Evolutionary conservation across 2,797 vertebrate species (phyloP), one percentile per base, ranked within the genome.

Genomic region (Hyperoplus lanceolatus): DNA sequence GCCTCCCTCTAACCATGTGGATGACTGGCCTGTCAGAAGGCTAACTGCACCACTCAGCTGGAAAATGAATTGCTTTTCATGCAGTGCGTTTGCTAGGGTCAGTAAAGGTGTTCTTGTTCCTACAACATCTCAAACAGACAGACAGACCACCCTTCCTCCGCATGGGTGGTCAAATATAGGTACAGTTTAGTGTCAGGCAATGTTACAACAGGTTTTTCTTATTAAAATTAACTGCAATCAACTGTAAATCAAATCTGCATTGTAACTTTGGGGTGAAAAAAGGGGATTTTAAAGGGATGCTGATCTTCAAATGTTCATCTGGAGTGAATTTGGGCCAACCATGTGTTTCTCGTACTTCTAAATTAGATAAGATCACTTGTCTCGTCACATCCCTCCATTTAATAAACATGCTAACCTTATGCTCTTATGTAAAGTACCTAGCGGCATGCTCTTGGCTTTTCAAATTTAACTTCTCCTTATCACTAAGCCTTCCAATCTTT

Each of bases 41-140:
- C 72, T 82, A 80, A 86, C 83, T 65, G 79, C 80, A 69, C 53
- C 82, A 66, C 76, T 92, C 86, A 83, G 57, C 69, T 81, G 77
- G 83, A 90, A 88, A 90, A 88, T 80, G 49, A 86, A 84, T 62
- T 43, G 36, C 62, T 77, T 83, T 81, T 84, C 57, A 80, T 79
- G 77, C 51, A 55, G 15, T 67, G 69, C 58, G 54, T 58, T 77
- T 3, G 0, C 76, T 42, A 1, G n/a, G 39, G 46, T 53, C 42
- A 57, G 53, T 3, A 29, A 4, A 39, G 43, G 29, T 43, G 36
- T 51, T 21, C 39, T 59, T 48, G 50, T 15, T 79, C 42, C 46
- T 36, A 43, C 39, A 8, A 48, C 64, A 73, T 75, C 50, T 16
- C 48, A 18, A 48, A 49, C 13, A 61, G 51, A 3, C 50, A 72